phyloP scores from a whole-genome alignment of 2,888 invertebrate species.

The Torymus tubicola region DNA sequence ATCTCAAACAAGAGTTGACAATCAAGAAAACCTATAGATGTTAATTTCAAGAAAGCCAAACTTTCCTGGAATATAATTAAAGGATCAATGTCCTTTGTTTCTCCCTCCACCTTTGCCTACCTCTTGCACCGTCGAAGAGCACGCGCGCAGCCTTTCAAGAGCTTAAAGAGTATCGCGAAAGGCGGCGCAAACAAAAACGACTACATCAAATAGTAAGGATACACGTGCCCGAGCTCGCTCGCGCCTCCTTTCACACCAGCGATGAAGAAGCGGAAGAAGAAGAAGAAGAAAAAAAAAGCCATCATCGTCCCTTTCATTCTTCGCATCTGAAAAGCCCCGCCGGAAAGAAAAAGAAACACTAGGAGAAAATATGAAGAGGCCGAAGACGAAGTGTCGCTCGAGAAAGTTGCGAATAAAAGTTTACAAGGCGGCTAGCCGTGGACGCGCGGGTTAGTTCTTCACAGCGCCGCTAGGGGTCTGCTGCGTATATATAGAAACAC shows the following conservation, averaged over 20 bases:
- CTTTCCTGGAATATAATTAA: too few species aligned
- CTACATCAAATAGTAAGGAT: background rate
- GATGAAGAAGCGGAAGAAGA: too few species aligned
- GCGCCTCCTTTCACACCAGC: too few species aligned
- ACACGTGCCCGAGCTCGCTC: too few species aligned
- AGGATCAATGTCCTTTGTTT: too few species aligned
- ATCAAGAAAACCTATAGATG: too few species aligned
- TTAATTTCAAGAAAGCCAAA: too few species aligned
- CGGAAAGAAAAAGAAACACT: background rate
- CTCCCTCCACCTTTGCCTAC: too few species aligned
- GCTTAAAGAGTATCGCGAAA: background rate
- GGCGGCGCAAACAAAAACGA: background rate
- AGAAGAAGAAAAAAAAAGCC: too few species aligned
- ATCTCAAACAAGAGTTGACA: too few species aligned
- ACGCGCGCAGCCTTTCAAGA: background rate
- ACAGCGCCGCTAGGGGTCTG: background rate
- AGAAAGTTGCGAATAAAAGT: conserved; percentile 33
- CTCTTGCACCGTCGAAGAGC: too few species aligned
- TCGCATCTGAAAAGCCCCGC: background rate
- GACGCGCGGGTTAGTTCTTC: background rate
- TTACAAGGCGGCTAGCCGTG: conserved; percentile 1
- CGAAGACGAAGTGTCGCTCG: conserved; percentile 3
- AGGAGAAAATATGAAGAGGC: conserved; percentile 4
- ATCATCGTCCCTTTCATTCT: background rate
- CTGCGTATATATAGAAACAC: background rate